These are phyloP conservation scores for Linyphia triangularis DNA, from an alignment of 2,888 invertebrate species.

Conservation along the genomic window DNA sequence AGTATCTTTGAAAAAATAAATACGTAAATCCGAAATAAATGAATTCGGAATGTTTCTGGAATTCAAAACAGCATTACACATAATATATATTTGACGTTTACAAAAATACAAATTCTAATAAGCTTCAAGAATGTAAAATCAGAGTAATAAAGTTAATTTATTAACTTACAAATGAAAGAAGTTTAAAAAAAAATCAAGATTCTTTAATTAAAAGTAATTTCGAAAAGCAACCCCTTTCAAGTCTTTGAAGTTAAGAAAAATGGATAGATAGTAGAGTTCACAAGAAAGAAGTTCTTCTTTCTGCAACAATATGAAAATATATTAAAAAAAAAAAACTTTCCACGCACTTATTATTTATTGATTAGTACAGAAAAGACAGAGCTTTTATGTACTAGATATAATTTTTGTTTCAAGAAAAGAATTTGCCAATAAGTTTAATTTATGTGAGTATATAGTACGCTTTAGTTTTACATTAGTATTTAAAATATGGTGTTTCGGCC, in stretches of 20 bases:
- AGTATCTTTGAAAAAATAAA: too few species aligned
- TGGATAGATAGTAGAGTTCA: conserved; percentile 3
- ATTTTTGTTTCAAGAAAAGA: background rate
- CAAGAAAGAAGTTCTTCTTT: background rate
- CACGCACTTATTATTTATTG: background rate
- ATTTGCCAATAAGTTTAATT: background rate
- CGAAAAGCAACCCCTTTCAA: background rate
- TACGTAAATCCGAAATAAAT: too few species aligned
- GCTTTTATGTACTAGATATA: background rate
- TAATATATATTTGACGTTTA: too few species aligned
- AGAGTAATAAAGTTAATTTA: background rate
- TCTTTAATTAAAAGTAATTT: background rate
- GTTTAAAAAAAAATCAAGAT: background rate
- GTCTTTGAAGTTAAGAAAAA: background rate
- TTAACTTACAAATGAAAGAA: background rate
- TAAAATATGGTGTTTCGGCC: too few species aligned
- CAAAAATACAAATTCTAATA: too few species aligned
- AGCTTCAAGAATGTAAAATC: too few species aligned
- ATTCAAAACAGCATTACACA: too few species aligned
- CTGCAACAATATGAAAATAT: too few species aligned
- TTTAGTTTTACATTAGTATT: background rate
- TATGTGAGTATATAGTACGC: background rate
- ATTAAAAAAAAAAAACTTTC: background rate
- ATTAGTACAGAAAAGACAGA: too few species aligned
- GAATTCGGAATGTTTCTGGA: too few species aligned